Evolutionary conservation across 1,140 invertebrate species (phyloP), one percentile per base, ranked within the genome.

Genomic region (Drosophila pectinifera): DNA sequence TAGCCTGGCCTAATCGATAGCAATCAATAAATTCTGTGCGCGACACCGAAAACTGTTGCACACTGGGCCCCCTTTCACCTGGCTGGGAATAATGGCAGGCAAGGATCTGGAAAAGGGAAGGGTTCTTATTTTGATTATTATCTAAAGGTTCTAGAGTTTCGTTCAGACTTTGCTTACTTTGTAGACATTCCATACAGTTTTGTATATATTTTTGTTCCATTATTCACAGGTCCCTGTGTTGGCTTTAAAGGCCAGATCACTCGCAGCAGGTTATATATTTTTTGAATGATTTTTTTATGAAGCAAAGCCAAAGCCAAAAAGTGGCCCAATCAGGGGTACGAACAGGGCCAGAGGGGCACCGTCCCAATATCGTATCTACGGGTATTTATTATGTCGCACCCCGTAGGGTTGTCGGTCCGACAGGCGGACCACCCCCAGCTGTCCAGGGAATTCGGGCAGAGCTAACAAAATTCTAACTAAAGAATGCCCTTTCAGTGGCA

Each of bases 21-120:
- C 83, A 88, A 86, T 86, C 82, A 88, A 86, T 86, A 86, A 65
- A 74, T 68, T 58, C 53, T 72, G 61, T 62, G 61, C 45, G 38
- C 49, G 10, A 73, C 55, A 73, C 46, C 68, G 24, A 62, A 55
- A 73, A 74, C 57, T 72, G 51, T 70, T 70, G 65, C 68, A 41
- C 67, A 39, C 64, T 46, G 28, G 10, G 28, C 3, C 28, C 28
- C 28, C 28, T 31, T 31, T 31, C 2, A 31, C 28, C 28, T 31
- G 28, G 28, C 22, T n/a, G n/a, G n/a, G n/a, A n/a, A n/a, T n/a
- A n/a, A n/a, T n/a, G n/a, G n/a, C n/a, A n/a, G 26, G 26, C 26
- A 28, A 28, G 26, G 26, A 28, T 28, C 6, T 28, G 6, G 26
- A 28, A 28, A 28, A 28, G 26, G 26, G n/a, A n/a, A n/a, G n/a